Conservation (phyloP, 2,113 vertebrate species). For the Jacana jacana region DNA sequence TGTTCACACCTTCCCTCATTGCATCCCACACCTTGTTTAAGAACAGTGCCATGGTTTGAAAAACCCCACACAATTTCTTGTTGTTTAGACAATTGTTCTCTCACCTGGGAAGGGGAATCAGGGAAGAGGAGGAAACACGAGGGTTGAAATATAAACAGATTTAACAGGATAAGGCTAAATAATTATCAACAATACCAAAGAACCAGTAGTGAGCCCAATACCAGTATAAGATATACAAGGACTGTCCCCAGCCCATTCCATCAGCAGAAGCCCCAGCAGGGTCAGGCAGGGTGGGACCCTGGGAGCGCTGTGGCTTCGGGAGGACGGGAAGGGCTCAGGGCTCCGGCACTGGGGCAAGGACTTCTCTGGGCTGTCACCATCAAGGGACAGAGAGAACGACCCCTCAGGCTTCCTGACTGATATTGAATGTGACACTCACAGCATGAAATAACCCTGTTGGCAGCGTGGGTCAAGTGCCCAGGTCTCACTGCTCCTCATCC, state of each 20-base stretch:
- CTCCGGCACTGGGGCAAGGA: background rate
- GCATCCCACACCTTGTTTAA: background rate
- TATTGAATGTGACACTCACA: background rate
- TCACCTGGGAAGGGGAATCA: background rate
- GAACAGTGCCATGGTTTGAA: background rate
- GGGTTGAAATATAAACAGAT: background rate
- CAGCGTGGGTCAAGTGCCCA: background rate
- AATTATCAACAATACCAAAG: background rate
- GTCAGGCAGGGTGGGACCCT: background rate
- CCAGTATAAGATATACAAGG: background rate
- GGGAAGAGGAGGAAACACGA: background rate
- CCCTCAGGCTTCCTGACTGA: background rate
- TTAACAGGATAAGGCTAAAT: background rate
- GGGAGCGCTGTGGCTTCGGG: background rate
- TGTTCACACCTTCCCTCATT: rapidly evolving
- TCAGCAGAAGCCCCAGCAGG: background rate
- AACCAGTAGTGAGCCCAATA: background rate
- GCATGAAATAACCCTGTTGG: background rate
- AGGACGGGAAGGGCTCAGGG: background rate
- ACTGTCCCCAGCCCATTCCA: background rate
- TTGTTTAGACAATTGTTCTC: background rate
- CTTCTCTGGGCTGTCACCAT: background rate
- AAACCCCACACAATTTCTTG: background rate
- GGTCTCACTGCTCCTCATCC: background rate
- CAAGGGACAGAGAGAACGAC: background rate